Percentiles rank a stretch among this genome's conserved stretches.
These are phyloP conservation scores for Rhinella marina DNA, from an alignment of 2,797 vertebrate genomes.

Conservation along the genomic window DNA sequence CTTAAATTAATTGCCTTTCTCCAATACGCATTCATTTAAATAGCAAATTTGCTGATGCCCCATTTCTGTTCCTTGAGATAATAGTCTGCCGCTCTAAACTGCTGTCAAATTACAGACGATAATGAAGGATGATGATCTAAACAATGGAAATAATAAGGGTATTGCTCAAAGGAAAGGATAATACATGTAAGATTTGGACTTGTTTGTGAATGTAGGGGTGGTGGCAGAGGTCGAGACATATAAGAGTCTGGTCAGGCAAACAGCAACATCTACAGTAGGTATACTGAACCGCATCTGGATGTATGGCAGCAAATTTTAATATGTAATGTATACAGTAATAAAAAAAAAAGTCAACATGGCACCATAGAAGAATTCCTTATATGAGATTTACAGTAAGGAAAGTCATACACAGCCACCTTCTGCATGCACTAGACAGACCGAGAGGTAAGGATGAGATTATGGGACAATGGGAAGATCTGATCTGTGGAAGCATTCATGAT, in stretches of 20 bases:
- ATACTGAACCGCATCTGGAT: neutral
- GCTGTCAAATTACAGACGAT: conserved; percentile 51
- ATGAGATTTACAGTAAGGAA: neutral
- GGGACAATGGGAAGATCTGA: neutral
- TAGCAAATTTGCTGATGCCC: conserved; percentile 43
- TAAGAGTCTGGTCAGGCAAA: neutral
- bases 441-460: neutral
- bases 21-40: conserved; percentile 54
- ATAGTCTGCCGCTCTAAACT: conserved; percentile 47
- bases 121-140: conserved; percentile 47
- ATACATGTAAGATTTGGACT: neutral
- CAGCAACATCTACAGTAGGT: neutral
- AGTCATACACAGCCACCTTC: too few species aligned
- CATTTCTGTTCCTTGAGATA: conserved; percentile 49
- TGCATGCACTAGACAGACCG: neutral
- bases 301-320: neutral
- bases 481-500: neutral
- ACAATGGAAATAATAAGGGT: conserved; percentile 38
- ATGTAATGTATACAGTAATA: neutral
- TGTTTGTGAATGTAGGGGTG: neutral
- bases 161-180: conserved; percentile 17
- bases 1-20: conserved; percentile 52
- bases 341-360: neutral
- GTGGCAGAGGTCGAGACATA: neutral
- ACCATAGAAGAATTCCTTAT: neutral